These are phyloP conservation scores for Coleophora flavipennella DNA, from an alignment of 2,888 invertebrate genomes.

Conservation along the genomic window DNA sequence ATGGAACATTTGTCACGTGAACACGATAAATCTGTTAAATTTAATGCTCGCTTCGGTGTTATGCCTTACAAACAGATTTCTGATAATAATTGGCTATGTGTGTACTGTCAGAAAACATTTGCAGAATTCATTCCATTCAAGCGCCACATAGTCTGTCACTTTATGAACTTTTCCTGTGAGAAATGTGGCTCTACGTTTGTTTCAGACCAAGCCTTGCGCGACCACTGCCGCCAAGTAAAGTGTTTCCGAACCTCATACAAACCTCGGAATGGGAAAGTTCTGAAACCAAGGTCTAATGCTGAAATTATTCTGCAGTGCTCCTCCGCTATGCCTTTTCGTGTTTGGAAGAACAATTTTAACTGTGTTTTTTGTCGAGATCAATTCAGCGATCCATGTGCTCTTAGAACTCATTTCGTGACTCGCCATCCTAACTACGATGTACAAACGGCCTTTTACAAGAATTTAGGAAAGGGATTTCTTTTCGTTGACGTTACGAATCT, in stretches of 20 bases:
- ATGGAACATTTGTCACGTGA: slow-evolving; percentile 49
- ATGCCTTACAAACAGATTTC: slow-evolving; percentile 50
- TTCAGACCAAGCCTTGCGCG: slow-evolving; percentile 51
- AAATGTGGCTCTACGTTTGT: slow-evolving; percentile 59
- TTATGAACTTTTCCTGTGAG: slow-evolving; percentile 55
- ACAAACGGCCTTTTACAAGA: slow-evolving; percentile 58
- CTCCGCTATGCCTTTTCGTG: slow-evolving; percentile 56
- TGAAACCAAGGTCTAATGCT: slow-evolving; percentile 52
- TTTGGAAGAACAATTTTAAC: slow-evolving; percentile 60
- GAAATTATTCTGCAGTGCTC: slow-evolving; percentile 59
- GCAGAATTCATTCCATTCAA: slow-evolving; percentile 48
- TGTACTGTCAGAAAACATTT: slow-evolving; percentile 46
- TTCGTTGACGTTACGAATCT: slow-evolving; percentile 59
- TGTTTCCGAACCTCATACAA: slow-evolving; percentile 55
- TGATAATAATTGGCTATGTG: slow-evolving; percentile 44
- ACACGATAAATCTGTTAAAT: slow-evolving; percentile 53
- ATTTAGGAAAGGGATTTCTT: slow-evolving; percentile 57
- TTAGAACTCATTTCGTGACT: slow-evolving; percentile 45
- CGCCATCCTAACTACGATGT: slow-evolving; percentile 54
- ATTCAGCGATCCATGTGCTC: slow-evolving; percentile 46
- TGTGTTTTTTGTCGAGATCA: slow-evolving; percentile 61
- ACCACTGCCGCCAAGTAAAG: slow-evolving; percentile 56
- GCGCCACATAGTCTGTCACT: slow-evolving; percentile 52
- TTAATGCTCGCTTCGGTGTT: slow-evolving; percentile 53
- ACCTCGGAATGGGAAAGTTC: slow-evolving; percentile 48